Evolutionary conservation across 2,797 vertebrate genomes (phyloP).

Genomic region (Cossypha dichroa): DNA sequence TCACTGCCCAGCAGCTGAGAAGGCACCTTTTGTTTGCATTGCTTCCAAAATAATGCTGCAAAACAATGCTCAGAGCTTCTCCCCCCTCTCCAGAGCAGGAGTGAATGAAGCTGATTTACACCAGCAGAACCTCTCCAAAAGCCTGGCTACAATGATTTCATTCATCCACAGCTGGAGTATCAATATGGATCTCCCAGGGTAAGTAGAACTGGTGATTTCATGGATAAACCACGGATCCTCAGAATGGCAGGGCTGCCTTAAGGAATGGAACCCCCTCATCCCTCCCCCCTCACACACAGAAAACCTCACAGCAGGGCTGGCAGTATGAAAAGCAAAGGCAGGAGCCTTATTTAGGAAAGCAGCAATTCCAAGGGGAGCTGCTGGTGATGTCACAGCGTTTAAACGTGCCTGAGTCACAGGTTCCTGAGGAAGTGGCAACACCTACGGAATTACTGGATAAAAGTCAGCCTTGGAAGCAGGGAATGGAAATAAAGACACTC

Average conservation of each 20-base stretch:
- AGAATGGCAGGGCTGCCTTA: background rate
- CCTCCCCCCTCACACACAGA: background rate
- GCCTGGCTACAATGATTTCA: background rate
- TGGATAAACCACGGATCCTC: background rate
- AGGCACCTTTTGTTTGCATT: background rate
- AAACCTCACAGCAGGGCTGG: background rate
- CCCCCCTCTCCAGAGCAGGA: background rate
- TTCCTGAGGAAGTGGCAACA: constrained; percentile 67
- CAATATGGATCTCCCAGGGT: background rate
- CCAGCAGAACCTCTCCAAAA: background rate
- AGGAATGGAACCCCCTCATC: background rate
- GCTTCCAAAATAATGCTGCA: background rate
- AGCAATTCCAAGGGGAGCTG: background rate
- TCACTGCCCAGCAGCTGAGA: too few species aligned
- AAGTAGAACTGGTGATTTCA: background rate
- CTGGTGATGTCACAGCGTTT: constrained; percentile 20
- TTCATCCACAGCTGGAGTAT: background rate
- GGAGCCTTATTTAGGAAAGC: background rate
- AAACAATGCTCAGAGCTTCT: background rate
- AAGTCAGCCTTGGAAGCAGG: background rate
- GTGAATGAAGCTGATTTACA: background rate
- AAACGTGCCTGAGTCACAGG: constrained; percentile 35
- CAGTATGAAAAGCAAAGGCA: background rate
- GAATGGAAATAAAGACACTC: constrained; percentile 3
- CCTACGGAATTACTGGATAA: background rate